Evolutionary conservation across 64 coral and sea anemone species (phyloP), one percentile per base, ranked within the genome.

Genomic region (Cladopsammia gracilis): DNA sequence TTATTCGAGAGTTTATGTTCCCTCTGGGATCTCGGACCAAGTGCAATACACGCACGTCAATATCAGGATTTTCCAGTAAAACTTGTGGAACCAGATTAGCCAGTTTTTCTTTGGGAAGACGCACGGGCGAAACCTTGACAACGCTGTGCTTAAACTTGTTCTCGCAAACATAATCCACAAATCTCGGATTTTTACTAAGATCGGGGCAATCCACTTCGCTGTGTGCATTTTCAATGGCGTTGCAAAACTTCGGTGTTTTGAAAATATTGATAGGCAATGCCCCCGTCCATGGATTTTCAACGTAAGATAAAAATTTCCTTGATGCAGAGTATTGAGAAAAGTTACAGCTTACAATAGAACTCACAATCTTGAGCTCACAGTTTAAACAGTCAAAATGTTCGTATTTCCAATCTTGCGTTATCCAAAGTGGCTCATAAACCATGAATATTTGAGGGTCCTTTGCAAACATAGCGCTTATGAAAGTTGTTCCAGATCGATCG

Each of bases 381-480:
- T 65, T 43, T 24, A 9, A 25, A 23, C 69, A 50, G 1, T 61
- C 19, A 51, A 25, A 25, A 19, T 34, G 6, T 50, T 73, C 42
- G 42, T 52, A 24, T 85, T 11, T 44, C 61, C 42, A 68, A 12
- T 3, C 10, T 23, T 25, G 15, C 48, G 90, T 75, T 64, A 92
- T 64, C 90, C 90, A 92, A 4, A 92, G 57, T 2, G 90, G 90
- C 69, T 92, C 90, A 52, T 92, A 92, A 7, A 92, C 79, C 52
- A 73, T 62, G 70, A 92, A 92, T 2, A 92, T 82, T 50, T 85
- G 67, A 48, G 90, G 79, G 60, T 92, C 90, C 26, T 83, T 70
- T n/a, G 79, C 58, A 19, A 92, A 92, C 49, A 92, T 92, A 10
- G 77, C 51, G 59, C 46, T 92, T 61, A 75, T 61, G 62, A 92